A percentile compares a stretch with the other conserved stretches of the same genome.
These are phyloP conservation scores for Oxyteleia sp. DNA, from an alignment of 2,888 invertebrate species.

Conservation along the genomic window DNA sequence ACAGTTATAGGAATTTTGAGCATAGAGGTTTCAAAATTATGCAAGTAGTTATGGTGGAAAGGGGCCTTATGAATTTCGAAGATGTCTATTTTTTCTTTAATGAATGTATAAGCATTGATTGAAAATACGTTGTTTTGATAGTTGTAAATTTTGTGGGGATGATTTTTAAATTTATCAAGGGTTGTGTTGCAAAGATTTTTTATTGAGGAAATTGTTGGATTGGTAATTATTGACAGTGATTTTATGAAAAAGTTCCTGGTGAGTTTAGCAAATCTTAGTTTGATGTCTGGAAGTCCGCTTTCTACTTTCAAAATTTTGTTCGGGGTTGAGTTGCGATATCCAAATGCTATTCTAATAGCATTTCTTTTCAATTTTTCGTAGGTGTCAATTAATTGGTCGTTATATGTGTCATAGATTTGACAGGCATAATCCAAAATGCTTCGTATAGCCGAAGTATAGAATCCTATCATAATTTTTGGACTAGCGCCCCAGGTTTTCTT, in stretches of 20 bases:
- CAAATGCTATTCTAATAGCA: background rate
- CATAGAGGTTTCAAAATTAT: no score
- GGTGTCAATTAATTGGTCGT: background rate
- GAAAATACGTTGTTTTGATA: no score
- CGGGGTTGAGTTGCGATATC: background rate
- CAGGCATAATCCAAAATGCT: background rate
- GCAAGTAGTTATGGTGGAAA: no score
- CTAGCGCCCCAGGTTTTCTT: constrained; percentile 3
- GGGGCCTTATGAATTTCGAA: no score
- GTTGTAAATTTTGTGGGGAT: no score
- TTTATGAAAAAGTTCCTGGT: background rate
- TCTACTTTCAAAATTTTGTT: background rate
- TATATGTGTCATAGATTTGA: background rate
- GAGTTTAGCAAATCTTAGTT: background rate
- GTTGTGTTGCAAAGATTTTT: background rate
- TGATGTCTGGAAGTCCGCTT: background rate
- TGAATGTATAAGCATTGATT: no score
- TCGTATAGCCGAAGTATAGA: constrained; percentile 5
- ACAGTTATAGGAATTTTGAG: no score
- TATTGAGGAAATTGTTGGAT: background rate
- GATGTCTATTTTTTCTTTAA: no score
- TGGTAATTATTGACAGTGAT: background rate
- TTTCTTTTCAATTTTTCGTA: no score
- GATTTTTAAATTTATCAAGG: no score
- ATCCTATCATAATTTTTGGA: constrained; percentile 1